Percentiles rank a stretch among this genome's conserved stretches.
These are phyloP conservation scores for Fragum whitleyi DNA, from an alignment of 2,888 invertebrate genomes.

Conservation along the genomic window DNA sequence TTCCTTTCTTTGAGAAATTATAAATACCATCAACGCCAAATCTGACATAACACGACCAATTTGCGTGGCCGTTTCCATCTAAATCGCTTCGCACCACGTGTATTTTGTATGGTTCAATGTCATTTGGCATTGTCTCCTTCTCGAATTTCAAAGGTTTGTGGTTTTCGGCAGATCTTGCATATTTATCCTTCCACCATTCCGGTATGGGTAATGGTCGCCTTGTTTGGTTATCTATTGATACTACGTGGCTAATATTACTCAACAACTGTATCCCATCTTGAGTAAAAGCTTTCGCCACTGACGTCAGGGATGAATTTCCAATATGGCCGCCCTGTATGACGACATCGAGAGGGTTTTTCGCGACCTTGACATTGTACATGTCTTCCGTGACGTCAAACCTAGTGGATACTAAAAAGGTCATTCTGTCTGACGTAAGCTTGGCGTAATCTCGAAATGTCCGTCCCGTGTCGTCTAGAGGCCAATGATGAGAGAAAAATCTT, in stretches of 20 bases:
- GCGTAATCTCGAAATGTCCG: conserved; percentile 70
- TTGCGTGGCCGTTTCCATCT: conserved; percentile 74
- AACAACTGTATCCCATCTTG: conserved; percentile 53
- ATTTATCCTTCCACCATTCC: conserved; percentile 81
- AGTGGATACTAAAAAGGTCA: conserved; percentile 70
- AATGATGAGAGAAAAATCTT: conserved; percentile 67
- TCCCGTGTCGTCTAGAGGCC: conserved; percentile 64
- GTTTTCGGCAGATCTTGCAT: conserved; percentile 59
- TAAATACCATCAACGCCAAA: conserved; percentile 72
- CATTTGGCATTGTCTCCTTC: conserved; percentile 64
- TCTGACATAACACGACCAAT: conserved; percentile 72
- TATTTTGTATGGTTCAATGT: conserved; percentile 49
- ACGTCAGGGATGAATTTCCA: conserved; percentile 70
- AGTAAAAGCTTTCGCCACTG: conserved; percentile 57
- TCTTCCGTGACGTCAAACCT: conserved; percentile 58
- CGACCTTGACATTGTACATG: conserved; percentile 64
- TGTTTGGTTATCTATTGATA: conserved; percentile 74
- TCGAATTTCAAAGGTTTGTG: conserved; percentile 68
- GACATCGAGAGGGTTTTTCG: conserved; percentile 66
- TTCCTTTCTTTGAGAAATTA: conserved; percentile 60
- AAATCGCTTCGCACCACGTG: conserved; percentile 73
- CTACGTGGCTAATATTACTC: conserved; percentile 75
- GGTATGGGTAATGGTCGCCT: conserved; percentile 76
- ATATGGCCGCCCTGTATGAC: conserved; percentile 69
- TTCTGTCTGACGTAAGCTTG: conserved; percentile 64